Percentiles rank a stretch among this genome's conserved stretches.
phyloP scores from a whole-genome alignment of 2,797 vertebrate species.

The Vireo griseus region DNA sequence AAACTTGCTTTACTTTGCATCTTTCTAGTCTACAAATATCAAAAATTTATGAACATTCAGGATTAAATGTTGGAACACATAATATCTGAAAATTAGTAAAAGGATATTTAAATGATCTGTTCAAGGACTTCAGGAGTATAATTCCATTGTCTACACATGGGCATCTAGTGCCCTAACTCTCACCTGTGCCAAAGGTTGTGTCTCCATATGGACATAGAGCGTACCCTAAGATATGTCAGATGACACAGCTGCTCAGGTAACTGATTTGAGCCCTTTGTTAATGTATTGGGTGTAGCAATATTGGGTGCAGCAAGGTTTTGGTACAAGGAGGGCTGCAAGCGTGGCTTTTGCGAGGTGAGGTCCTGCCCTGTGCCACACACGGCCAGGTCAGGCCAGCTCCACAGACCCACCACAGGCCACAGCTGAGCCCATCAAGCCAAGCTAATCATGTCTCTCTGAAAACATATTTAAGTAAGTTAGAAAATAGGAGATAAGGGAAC shows the following conservation, averaged over 20 bases:
- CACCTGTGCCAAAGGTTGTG: rapidly evolving
- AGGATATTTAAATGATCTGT: not conserved
- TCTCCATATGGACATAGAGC: not conserved
- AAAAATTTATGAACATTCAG: not conserved
- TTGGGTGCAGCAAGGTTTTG: not conserved
- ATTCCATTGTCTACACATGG: not conserved
- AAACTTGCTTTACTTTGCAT: not conserved
- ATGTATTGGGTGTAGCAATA: not conserved
- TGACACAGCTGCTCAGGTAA: not conserved
- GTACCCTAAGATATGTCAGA: not conserved
- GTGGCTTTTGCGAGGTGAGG: not conserved
- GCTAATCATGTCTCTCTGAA: not conserved
- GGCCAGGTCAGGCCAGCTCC: not conserved
- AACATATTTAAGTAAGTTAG: not conserved
- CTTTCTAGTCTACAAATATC: not conserved
- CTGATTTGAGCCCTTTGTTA: not conserved
- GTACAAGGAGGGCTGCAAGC: not conserved
- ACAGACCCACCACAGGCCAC: not conserved
- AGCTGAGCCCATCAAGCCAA: not conserved
- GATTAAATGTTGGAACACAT: not conserved
- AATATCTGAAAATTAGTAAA: not conserved
- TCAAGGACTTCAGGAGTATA: not conserved
- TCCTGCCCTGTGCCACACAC: not conserved
- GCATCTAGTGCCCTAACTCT: not conserved
- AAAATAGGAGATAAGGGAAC: not conserved